A percentile compares a stretch with the other conserved stretches of the same genome.
These are phyloP conservation scores for Mesocricetus auratus DNA, from an alignment of 2,113 vertebrate genomes.

Conservation along the genomic window DNA sequence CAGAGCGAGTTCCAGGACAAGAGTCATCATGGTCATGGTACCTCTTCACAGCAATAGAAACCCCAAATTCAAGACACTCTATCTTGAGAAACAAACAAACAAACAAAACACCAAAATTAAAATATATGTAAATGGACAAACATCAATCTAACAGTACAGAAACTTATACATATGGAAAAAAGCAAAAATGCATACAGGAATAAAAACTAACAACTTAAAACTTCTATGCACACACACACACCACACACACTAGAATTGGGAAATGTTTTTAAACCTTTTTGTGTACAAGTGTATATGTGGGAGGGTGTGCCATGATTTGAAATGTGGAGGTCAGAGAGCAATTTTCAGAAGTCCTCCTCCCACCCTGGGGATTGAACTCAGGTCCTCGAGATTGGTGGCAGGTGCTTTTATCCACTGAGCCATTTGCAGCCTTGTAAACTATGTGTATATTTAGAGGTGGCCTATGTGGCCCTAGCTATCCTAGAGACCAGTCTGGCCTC, in stretches of 20 bases:
- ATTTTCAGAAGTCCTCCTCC: neutral
- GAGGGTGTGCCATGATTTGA: neutral
- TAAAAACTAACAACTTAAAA: conserved; percentile 20
- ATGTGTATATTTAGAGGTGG: neutral
- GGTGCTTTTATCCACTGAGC: neutral
- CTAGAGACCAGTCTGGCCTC: neutral
- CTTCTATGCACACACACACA: neutral
- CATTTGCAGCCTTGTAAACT: neutral
- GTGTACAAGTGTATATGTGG: neutral
- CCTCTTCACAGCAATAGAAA: neutral
- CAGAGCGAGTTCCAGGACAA: too few relatives aligned
- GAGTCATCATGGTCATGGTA: neutral
- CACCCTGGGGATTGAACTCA: neutral
- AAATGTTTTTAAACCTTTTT: neutral
- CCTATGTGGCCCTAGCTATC: neutral
- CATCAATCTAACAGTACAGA: neutral
- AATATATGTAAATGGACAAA: neutral
- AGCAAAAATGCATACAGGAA: neutral
- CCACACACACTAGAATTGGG: neutral
- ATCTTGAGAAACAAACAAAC: neutral
- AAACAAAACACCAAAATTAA: neutral
- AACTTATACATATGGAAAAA: neutral
- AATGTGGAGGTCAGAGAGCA: neutral
- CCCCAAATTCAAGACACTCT: neutral
- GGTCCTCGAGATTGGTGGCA: neutral